Evolutionary conservation across 92 coral and sea anemone species (phyloP).

Genomic region (Meandrina meandrites): DNA sequence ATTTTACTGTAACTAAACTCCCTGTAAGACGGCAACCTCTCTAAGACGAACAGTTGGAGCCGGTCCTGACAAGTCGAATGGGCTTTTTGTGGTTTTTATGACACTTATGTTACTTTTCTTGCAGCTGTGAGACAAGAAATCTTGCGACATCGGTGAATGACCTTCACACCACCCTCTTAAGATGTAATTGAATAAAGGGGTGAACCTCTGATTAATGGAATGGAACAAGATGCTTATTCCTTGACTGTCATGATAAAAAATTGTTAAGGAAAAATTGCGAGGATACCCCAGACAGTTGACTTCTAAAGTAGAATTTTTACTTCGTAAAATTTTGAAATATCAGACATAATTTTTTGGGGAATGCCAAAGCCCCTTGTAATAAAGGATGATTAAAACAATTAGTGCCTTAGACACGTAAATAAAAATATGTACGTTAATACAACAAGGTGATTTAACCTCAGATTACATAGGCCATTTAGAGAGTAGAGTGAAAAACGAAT

Average conservation of each 20-base stretch:
- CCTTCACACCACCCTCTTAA: not conserved
- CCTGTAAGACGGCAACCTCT: too few species aligned
- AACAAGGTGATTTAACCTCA: not conserved
- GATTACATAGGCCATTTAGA: not conserved
- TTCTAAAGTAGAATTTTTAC: not conserved
- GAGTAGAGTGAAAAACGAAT: not conserved
- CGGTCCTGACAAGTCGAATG: too few species aligned
- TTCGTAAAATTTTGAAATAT: not conserved
- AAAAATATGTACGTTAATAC: not conserved
- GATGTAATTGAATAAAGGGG: conserved; percentile 3
- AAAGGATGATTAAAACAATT: not conserved
- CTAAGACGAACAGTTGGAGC: too few species aligned
- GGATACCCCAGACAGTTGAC: not conserved
- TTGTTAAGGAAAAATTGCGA: not conserved
- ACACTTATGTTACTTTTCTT: not conserved
- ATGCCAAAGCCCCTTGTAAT: not conserved
- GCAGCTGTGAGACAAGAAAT: conserved; percentile 71
- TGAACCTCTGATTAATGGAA: conserved; percentile 22
- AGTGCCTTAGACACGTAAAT: not conserved
- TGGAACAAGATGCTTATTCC: not conserved
- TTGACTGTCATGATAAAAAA: not conserved
- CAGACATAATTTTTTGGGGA: not conserved
- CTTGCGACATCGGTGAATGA: conserved; percentile 41
- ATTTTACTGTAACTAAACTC: too few species aligned
- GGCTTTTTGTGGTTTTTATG: not conserved